These are phyloP conservation scores for Pomacea canaliculata DNA, from an alignment of 2,888 invertebrate species.

Conservation along the genomic window DNA sequence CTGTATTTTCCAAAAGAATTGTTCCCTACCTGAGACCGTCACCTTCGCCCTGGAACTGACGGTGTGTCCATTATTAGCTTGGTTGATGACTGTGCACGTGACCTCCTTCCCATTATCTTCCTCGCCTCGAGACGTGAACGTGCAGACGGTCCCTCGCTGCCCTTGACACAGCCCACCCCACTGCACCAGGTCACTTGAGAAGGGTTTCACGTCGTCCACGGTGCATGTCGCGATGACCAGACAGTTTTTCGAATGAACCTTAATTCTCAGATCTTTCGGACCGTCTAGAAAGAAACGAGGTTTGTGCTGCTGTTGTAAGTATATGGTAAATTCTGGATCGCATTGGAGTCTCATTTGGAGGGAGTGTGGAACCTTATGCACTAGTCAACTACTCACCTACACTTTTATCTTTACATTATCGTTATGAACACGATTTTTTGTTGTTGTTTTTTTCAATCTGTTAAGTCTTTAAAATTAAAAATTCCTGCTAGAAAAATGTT, in stretches of 20 bases:
- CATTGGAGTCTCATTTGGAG: too few relatives aligned
- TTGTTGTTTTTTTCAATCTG: too few relatives aligned
- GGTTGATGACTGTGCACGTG: conserved; percentile 4
- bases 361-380: too few relatives aligned
- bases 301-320: too few relatives aligned
- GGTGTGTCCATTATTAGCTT: background rate
- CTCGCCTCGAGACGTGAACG: background rate
- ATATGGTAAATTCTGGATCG: too few relatives aligned
- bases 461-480: too few relatives aligned
- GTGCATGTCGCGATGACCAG: background rate
- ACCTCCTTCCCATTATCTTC: conserved; percentile 2
- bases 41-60: background rate
- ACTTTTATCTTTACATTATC: too few relatives aligned
- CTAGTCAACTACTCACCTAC: too few relatives aligned
- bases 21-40: background rate
- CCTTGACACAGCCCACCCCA: conserved; percentile 10
- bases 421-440: too few relatives aligned
- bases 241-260: background rate
- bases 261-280: background rate
- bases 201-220: background rate
- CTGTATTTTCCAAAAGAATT: too few relatives aligned
- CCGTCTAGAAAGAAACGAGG: background rate
- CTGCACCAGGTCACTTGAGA: background rate
- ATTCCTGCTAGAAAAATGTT: too few relatives aligned
- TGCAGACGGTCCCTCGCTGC: conserved; percentile 8